Evolutionary conservation across 2,113 vertebrate species (phyloP), one percentile per base, ranked within the genome.

Genomic region (Merops nubicus): DNA sequence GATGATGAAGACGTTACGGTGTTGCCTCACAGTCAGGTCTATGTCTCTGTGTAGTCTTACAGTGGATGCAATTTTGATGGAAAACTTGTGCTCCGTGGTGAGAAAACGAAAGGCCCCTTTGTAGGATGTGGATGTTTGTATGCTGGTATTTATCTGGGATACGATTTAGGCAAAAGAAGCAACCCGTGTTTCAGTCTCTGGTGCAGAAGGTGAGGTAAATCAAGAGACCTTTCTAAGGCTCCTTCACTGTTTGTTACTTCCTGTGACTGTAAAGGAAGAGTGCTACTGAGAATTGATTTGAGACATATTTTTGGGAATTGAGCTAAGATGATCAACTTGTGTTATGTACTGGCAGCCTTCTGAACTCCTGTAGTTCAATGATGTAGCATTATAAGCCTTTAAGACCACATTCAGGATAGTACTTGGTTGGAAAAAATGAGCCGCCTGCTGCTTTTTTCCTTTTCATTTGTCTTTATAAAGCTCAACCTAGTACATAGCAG

Each of bases 1-100:
- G 21, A 13, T 78, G 8, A 11, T 85, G 36, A 23, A 68, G 75
- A 40, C 48, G 12, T 70, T 85, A 45, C 0, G 2, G 8, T 65
- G 4, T 45, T 15, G 2, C 48, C 33, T 79, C 26, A 29, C 9
- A 56, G 16, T 73, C 60, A 63, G 53, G 15, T 48, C 15, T 0
- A 0, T 60, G 15, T 59, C 4, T 51, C 9, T 0, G 0, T 10
- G 5, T 43, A 25, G 34, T 68, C 73, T 65, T 47, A 64, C 15
- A 70, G 19, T 45, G 34, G 21, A 48, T 63, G 33, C 63, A 82
- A 59, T 76, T 64, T 69, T 76, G 5, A 29, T 51, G 15, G 63
- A 83, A 83, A 73, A 60, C 18, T 1, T 47, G 17, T 68, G 33
- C 7, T 4, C 1, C 76, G 88, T 88, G 25, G 3, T 64, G 40